Evolutionary conservation across 2,113 vertebrate genomes (phyloP), one percentile per base, ranked within the genome.

Genomic region (Leuciscus idus): DNA sequence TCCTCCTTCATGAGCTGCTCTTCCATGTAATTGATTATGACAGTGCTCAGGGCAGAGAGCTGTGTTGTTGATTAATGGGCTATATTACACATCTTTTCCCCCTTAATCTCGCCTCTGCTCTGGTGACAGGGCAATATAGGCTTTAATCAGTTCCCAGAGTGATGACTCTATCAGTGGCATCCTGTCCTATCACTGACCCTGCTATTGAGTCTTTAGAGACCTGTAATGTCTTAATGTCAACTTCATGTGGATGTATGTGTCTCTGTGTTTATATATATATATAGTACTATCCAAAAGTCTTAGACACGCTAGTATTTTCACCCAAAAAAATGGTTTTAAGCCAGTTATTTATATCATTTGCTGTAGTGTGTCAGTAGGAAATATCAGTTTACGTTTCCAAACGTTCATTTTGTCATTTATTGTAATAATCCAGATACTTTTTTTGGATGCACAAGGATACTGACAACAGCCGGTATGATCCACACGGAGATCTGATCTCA

Each of bases 21-120:
- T 92, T 84, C 85, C 92, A 90, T 93, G 89, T 93, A 94, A 94
- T 93, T 93, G 93, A 94, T 94, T 94, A 92, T 94, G 91, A 94
- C 85, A 83, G 89, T 39, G 89, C 91, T 89, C 88, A 88, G 86
- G 90, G 92, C 89, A 89, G 90, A 90, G 78, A 90, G 87, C 88
- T 88, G 90, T 90, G 90, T 87, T 91, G 89, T 89, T 93, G 91
- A 94, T 92, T 92, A 92, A 93, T 93, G 73, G 79, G 72, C 77
- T 77, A 80, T 52, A 59, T 52, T 48, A 81, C 68, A 59, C 77
- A 76, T 83, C 80, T 64, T 85, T 76, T 26, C 76, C 82, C 70
- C 33, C 87, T 85, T 81, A 19, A 73, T 85, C 85, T 73, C 84
- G 36, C 61, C 84, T 19, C 28, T 68, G 85, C 82, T 77, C 75